These are phyloP conservation scores for Ophioderma brevispina DNA, from an alignment of 35 echinoderm and acorn worm species.

Conservation along the genomic window DNA sequence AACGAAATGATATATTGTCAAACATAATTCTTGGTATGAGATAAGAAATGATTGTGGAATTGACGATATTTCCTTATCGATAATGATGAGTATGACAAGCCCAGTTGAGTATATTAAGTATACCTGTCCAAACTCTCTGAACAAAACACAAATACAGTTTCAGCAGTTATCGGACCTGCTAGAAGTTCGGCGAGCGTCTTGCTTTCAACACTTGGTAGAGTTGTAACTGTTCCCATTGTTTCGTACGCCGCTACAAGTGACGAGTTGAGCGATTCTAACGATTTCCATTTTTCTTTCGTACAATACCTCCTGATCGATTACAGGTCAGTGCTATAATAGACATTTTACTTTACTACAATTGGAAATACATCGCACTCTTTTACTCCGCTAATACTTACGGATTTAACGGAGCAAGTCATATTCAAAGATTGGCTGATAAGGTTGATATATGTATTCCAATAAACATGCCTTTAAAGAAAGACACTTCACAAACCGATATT, in stretches of 20 bases:
- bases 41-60: too few species aligned
- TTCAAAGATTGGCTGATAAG: neutral
- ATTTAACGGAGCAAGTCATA: neutral
- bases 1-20: too few species aligned
- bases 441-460: neutral
- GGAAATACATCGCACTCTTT: slow-evolving; percentile 27
- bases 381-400: slow-evolving; percentile 24
- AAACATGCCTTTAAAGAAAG: neutral
- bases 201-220: neutral
- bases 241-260: slow-evolving; percentile 32
- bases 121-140: neutral
- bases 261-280: slow-evolving; percentile 26
- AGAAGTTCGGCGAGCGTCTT: slow-evolving; percentile 21
- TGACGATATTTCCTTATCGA: too few species aligned
- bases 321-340: slow-evolving; percentile 32
- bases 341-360: slow-evolving; percentile 23
- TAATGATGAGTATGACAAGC: too few species aligned
- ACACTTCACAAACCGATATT: neutral
- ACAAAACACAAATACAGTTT: neutral
- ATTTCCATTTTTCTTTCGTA: slow-evolving; percentile 46
- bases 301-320: slow-evolving; percentile 26
- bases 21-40: too few species aligned
- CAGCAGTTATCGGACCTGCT: slow-evolving; percentile 12
- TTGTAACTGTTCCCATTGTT: neutral
- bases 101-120: too few species aligned